phyloP scores from a whole-genome alignment of 2,113 vertebrate species.

The Tachysurus fulvidraco region DNA sequence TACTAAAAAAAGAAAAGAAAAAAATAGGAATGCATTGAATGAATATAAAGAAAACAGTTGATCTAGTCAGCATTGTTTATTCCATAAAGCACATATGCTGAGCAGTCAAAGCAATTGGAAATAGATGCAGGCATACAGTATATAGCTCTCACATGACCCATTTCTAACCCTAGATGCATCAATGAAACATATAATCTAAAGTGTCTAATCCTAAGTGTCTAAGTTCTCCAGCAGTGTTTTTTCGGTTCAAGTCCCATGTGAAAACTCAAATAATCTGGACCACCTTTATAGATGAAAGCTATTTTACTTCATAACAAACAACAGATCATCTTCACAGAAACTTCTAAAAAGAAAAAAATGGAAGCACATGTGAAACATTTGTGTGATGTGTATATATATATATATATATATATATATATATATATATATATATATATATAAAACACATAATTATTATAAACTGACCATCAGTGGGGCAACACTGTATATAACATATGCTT shows the following conservation, averaged over 20 bases:
- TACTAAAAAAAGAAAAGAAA: neutral
- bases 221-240: neutral
- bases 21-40: neutral
- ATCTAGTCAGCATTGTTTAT: neutral
- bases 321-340: neutral
- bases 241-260: neutral
- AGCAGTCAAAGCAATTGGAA: neutral
- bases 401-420: too few relatives aligned
- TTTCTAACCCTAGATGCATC: neutral
- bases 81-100: neutral
- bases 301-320: neutral
- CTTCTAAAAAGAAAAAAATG: neutral
- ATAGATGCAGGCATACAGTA: neutral
- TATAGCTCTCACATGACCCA: neutral
- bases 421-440: too few relatives aligned
- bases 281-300: neutral
- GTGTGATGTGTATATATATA: too few relatives aligned
- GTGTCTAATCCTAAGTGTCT: neutral
- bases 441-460: too few relatives aligned
- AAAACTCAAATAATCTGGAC: neutral
- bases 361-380: neutral
- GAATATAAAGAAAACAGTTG: neutral
- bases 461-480: too few relatives aligned
- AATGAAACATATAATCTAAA: neutral
- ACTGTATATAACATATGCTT: too few relatives aligned